These are phyloP conservation scores for Agrochola circellaris DNA, from an alignment of 2,888 invertebrate genomes.

Conservation along the genomic window DNA sequence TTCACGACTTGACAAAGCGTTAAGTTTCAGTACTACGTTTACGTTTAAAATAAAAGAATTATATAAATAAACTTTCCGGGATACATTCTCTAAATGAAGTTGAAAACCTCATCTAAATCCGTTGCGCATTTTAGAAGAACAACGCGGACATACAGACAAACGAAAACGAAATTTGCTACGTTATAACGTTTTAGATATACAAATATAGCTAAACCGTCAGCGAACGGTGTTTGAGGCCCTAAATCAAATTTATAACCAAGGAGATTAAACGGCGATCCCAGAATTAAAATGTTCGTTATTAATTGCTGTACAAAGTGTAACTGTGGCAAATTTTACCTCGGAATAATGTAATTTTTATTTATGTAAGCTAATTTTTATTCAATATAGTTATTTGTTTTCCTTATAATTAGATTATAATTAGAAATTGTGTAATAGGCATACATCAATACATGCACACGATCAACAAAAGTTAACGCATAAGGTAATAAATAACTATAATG, in stretches of 20 bases:
- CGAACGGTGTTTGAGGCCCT: slow-evolving; percentile 19
- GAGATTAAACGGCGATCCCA: slow-evolving; percentile 39
- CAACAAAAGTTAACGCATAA: not conserved
- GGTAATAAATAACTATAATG: slow-evolving; percentile 18
- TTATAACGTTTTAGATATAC: not conserved
- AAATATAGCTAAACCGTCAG: slow-evolving; percentile 4
- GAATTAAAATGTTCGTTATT: slow-evolving; percentile 42
- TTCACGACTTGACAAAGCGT: too few species aligned
- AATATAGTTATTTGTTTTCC: slow-evolving; percentile 29
- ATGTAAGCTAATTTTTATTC: not conserved
- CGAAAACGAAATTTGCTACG: too few species aligned
- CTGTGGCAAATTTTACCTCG: slow-evolving; percentile 9
- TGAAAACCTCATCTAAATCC: too few species aligned
- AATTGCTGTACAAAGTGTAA: slow-evolving; percentile 18
- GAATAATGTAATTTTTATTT: not conserved
- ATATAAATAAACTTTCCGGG: too few species aligned
- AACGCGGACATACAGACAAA: too few species aligned
- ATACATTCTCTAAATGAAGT: too few species aligned
- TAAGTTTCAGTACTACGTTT: too few species aligned
- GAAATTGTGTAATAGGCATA: not conserved
- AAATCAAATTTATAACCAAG: slow-evolving; percentile 49
- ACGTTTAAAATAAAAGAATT: too few species aligned
- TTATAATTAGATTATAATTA: not conserved
- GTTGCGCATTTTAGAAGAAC: too few species aligned
- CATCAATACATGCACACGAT: not conserved